phyloP scores from a whole-genome alignment of 2,888 invertebrate species.

The Agonopterix alstromeriana region DNA sequence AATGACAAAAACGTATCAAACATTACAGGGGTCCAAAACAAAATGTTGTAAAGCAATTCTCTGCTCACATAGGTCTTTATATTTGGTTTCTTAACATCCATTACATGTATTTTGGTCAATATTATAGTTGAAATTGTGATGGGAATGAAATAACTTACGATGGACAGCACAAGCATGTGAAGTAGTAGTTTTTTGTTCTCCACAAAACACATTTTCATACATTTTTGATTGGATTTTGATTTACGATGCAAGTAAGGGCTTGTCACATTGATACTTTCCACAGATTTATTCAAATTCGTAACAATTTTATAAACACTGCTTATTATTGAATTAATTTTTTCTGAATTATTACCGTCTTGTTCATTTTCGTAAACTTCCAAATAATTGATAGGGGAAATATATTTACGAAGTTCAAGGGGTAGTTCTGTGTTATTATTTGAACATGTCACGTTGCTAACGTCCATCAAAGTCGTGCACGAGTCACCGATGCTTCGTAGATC shows the following conservation, averaged over 20 bases:
- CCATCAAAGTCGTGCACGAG: conserved; percentile 49
- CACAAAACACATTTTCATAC: conserved; percentile 54
- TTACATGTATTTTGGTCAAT: conserved; percentile 55
- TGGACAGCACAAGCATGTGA: conserved; percentile 50
- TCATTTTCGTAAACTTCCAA: conserved; percentile 36
- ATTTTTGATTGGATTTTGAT: conserved; percentile 15
- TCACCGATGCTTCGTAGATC: conserved; percentile 29
- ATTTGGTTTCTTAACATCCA: conserved; percentile 42
- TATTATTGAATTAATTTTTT: conserved; percentile 37
- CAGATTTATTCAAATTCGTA: conserved; percentile 35
- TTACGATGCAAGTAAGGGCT: conserved; percentile 16
- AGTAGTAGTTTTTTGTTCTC: conserved; percentile 51
- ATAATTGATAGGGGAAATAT: conserved; percentile 33
- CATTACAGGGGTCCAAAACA: conserved; percentile 68
- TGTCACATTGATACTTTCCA: conserved; percentile 29
- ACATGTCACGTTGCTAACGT: conserved; percentile 39
- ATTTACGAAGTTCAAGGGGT: conserved; percentile 33
- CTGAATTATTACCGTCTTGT: conserved; percentile 24
- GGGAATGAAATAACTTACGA: conserved; percentile 61
- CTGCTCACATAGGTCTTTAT: conserved; percentile 50
- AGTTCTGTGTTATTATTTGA: conserved; percentile 9
- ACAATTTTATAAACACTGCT: conserved; percentile 50
- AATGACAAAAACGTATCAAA: conserved; percentile 62
- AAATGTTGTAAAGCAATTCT: conserved; percentile 57
- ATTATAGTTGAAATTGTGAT: conserved; percentile 59